Evolutionary conservation across 2,113 vertebrate genomes (phyloP), one percentile per base, ranked within the genome.

Genomic region (Cairina moschata): DNA sequence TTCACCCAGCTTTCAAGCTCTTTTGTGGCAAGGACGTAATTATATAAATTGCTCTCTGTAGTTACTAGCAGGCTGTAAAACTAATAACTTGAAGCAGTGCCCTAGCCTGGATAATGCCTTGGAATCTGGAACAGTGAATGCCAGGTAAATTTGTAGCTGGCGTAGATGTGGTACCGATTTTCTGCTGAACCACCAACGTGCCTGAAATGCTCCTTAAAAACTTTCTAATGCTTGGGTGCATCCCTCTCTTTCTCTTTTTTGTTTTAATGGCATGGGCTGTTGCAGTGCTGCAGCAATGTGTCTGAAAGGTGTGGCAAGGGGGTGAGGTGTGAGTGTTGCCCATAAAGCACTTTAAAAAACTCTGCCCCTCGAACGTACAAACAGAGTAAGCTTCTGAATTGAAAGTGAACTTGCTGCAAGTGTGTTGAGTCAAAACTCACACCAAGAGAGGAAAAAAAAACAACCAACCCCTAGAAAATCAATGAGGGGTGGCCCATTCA

Each of bases 1-100:
- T 83, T 83, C 1, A 6, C 71, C 56, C 73, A 81, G 40, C 69
- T 83, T 87, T 76, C 62, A 40, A 86, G 56, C 34, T 78, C 83
- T 86, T 91, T 66, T 89, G 90, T 68, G 95, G 83, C 2, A 17
- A 89, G 86, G 86, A 76, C 82, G 74, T 73, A 91, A 96, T 96
- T 88, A 92, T 91, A 95, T 92, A 83, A 96, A 94, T 95, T 95
- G 75, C 75, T 91, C 62, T 90, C 52, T 84, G 18, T 48, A 88
- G 91, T 94, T 86, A 69, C 76, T 88, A 79, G 80, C 76, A 76
- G 91, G 73, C 73, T 86, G n/a, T 95, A 95, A 94, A 96, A 76
- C 68, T 83, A 86, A 76, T 31, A 76, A 68, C 88, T 91, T 89
- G 88, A 95, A 95, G 82, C 86, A 65, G 80, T 88, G 90, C 77